These are phyloP conservation scores for Drosophila quinaria DNA, from an alignment of 2,888 invertebrate genomes.

Conservation along the genomic window DNA sequence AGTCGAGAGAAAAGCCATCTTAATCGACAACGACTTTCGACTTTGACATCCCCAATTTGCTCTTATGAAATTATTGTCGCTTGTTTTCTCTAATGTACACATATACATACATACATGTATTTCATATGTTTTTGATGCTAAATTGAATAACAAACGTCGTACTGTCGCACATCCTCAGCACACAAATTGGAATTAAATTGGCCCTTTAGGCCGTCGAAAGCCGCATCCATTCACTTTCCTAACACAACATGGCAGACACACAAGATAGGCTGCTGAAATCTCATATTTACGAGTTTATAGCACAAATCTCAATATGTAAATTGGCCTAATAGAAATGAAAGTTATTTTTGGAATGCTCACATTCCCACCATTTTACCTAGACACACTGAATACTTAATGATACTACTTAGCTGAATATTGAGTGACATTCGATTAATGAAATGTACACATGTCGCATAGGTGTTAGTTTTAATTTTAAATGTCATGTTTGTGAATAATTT, in stretches of 20 bases:
- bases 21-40: conserved; percentile 23
- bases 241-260: neutral
- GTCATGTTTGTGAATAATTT: neutral
- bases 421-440: neutral
- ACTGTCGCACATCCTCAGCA: conserved; percentile 20
- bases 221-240: conserved; percentile 11
- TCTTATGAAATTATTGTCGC: conserved; percentile 74
- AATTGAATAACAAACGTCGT: conserved; percentile 72
- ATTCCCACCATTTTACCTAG: conserved; percentile 8
- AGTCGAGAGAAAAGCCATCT: conserved; percentile 31
- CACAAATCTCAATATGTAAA: conserved; percentile 37
- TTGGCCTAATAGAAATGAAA: conserved; percentile 25
- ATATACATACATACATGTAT: conserved; percentile 5
- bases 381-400: neutral
- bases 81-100: conserved; percentile 43
- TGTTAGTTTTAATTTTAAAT: neutral
- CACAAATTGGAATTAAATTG: conserved; percentile 71
- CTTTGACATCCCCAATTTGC: conserved; percentile 37
- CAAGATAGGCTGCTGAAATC: conserved; percentile 25
- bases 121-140: conserved; percentile 58
- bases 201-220: conserved; percentile 53
- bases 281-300: conserved; percentile 5
- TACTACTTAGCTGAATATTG: conserved; percentile 3
- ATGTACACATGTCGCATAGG: neutral
- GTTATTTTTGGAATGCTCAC: conserved; percentile 26